A percentile compares a stretch with the other conserved stretches of the same genome.
phyloP scores from a whole-genome alignment of 1,140 invertebrate genomes.

The Drosophila funebris region DNA sequence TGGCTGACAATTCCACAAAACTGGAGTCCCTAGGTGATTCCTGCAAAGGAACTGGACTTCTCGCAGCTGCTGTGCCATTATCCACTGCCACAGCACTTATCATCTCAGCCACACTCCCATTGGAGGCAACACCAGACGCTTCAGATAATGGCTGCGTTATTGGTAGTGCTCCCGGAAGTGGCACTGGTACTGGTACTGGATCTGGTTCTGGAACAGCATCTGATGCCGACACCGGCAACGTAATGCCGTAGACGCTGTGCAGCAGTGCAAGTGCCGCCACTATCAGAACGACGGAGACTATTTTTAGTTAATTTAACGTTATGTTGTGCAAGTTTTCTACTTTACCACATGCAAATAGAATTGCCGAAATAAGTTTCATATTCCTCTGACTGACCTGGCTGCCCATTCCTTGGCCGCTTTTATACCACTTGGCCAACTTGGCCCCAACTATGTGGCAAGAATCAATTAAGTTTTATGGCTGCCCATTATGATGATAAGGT shows the following conservation, averaged over 20 bases:
- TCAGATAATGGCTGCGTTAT: not conserved
- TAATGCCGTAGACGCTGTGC: slow-evolving; percentile 42
- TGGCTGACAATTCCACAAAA: no score
- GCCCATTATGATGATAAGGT: slow-evolving; percentile 30
- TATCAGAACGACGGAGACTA: slow-evolving; percentile 50
- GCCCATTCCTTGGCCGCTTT: slow-evolving; percentile 17
- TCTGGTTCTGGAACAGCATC: slow-evolving; percentile 1
- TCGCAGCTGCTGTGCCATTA: not conserved
- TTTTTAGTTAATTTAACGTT: slow-evolving; percentile 50
- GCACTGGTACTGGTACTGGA: slow-evolving; percentile 6
- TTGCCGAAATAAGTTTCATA: slow-evolving; percentile 54
- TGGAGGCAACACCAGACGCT: not conserved
- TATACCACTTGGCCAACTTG: slow-evolving; percentile 42
- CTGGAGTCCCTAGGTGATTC: no score
- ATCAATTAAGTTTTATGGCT: slow-evolving; percentile 47
- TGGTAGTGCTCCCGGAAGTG: not conserved
- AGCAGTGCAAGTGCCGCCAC: slow-evolving; percentile 51
- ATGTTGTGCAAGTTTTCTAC: slow-evolving; percentile 8
- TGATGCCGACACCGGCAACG: not conserved
- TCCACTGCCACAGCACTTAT: not conserved
- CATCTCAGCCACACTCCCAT: not conserved
- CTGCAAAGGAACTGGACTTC: not conserved
- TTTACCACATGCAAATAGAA: slow-evolving; percentile 62
- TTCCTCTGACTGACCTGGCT: slow-evolving; percentile 12
- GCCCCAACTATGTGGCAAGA: slow-evolving; percentile 3